These are phyloP conservation scores for Agelastica alni DNA, from an alignment of 2,888 invertebrate genomes.

Conservation along the genomic window DNA sequence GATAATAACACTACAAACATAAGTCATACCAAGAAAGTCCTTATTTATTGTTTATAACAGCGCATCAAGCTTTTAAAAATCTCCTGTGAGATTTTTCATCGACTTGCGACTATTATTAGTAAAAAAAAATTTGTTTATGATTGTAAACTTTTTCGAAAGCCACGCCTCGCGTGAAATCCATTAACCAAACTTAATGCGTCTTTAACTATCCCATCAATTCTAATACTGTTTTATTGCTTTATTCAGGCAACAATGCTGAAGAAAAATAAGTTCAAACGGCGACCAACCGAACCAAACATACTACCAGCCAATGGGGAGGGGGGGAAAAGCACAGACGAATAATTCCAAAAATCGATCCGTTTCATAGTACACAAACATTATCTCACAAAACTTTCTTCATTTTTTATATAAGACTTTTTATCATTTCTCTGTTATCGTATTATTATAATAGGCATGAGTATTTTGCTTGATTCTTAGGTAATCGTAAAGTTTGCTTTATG, in stretches of 20 bases:
- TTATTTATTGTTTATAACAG: too few species aligned
- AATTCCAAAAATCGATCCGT: slow-evolving; percentile 48
- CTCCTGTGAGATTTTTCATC: too few species aligned
- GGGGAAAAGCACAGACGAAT: slow-evolving; percentile 68
- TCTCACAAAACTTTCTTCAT: slow-evolving; percentile 36
- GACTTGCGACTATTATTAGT: too few species aligned
- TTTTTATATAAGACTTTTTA: slow-evolving; percentile 30
- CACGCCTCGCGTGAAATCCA: too few species aligned
- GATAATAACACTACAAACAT: too few species aligned
- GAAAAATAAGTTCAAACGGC: slow-evolving; percentile 98
- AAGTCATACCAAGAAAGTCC: too few species aligned
- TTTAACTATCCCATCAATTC: background rate
- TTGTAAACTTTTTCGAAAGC: too few species aligned
- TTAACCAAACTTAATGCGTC: too few species aligned
- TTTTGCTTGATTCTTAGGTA: slow-evolving; percentile 37
- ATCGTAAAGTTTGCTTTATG: slow-evolving; percentile 33
- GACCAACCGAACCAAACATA: slow-evolving; percentile 83
- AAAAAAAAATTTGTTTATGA: too few species aligned
- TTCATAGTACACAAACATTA: slow-evolving; percentile 43
- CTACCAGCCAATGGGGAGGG: slow-evolving; percentile 65
- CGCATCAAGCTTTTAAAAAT: too few species aligned
- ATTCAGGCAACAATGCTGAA: slow-evolving; percentile 99
- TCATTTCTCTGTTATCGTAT: slow-evolving; percentile 22
- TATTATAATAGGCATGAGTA: slow-evolving; percentile 38
- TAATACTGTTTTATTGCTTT: slow-evolving; percentile 33